Evolutionary conservation across 2,797 vertebrate genomes (phyloP).

Genomic region (Karalla daura): DNA sequence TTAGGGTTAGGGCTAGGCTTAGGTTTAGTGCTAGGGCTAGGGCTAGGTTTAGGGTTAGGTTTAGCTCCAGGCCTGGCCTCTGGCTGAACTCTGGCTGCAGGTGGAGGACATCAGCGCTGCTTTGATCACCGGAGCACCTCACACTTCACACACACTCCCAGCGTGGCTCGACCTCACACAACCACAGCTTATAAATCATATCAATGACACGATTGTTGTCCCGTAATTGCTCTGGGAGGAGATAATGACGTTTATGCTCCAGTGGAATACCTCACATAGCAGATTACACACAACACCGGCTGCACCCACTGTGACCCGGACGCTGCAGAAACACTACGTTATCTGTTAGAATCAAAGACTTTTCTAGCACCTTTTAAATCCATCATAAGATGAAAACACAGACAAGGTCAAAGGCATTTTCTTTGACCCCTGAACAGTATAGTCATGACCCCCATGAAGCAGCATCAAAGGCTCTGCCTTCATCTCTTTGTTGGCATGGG

Average conservation of each 20-base stretch:
- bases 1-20: too few relatives aligned
- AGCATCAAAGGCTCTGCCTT: conserved; percentile 35
- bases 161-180: conserved; percentile 48
- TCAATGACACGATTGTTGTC: conserved; percentile 53
- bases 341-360: conserved; percentile 32
- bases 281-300: conserved; percentile 30
- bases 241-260: conserved; percentile 39
- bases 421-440: conserved; percentile 9
- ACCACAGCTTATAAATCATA: conserved; percentile 51
- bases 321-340: conserved; percentile 23
- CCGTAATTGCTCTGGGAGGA: conserved; percentile 35
- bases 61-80: conserved; percentile 41
- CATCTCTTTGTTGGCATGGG: conserved; percentile 21
- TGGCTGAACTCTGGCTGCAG: conserved; percentile 69
- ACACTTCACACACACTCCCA: conserved; percentile 44
- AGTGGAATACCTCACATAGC: conserved; percentile 50
- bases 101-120: conserved; percentile 44
- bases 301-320: background rate
- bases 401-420: conserved; percentile 9
- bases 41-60: too few relatives aligned
- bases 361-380: conserved; percentile 23
- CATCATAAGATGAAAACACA: conserved; percentile 6
- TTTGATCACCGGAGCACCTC: conserved; percentile 69
- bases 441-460: conserved; percentile 38
- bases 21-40: too few relatives aligned